Evolutionary conservation across 2,797 vertebrate species (phyloP).

Genomic region (Emys orbicularis): DNA sequence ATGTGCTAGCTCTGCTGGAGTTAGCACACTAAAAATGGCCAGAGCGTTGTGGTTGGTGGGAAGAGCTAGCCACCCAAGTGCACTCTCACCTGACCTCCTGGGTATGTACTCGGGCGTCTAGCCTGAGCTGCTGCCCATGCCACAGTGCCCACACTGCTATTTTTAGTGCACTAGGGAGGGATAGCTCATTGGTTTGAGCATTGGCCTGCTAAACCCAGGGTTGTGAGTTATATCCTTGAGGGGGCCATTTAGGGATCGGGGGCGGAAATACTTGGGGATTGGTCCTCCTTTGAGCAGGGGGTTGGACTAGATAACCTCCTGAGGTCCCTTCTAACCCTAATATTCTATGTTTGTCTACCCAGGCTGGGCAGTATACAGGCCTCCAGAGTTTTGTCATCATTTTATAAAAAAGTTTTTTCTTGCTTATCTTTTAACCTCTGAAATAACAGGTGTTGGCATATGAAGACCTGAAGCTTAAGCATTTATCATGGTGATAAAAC

Average conservation of each 20-base stretch:
- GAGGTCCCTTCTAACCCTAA: too few relatives aligned
- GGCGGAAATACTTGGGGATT: too few relatives aligned
- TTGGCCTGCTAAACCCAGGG: too few relatives aligned
- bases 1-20: not conserved
- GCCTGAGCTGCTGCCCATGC: not conserved
- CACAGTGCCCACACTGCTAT: not conserved
- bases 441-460: not conserved
- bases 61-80: not conserved
- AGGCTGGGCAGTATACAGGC: not conserved
- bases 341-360: not conserved
- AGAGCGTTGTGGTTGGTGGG: not conserved
- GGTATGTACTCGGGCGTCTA: rapidly evolving
- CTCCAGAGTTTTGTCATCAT: not conserved
- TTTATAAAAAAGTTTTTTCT: not conserved
- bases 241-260: too few relatives aligned
- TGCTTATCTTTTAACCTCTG: not conserved
- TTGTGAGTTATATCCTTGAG: too few relatives aligned
- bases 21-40: not conserved
- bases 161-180: not conserved
- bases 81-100: not conserved
- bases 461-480: not conserved
- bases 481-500: not conserved
- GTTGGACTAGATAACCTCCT: too few relatives aligned
- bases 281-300: too few relatives aligned
- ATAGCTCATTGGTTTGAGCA: too few relatives aligned